A percentile compares a stretch with the other conserved stretches of the same genome.
Conservation (phyloP, 2,888 invertebrate species). For the Ormia ochracea region DNA sequence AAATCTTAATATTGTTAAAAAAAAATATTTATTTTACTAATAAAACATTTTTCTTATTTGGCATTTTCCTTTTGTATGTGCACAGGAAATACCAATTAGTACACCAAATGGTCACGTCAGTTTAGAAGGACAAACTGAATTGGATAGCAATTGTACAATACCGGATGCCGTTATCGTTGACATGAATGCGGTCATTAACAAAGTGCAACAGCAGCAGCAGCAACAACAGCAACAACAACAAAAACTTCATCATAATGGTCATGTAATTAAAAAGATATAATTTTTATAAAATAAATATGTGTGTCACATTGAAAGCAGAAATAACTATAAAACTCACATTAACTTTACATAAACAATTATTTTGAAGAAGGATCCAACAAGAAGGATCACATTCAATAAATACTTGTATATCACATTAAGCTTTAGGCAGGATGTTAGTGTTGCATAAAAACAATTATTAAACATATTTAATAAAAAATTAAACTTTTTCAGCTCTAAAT, state of each 20-base stretch:
- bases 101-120: conserved; percentile 78
- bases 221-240: conserved; percentile 40
- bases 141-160: conserved; percentile 78
- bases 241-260: conserved; percentile 63
- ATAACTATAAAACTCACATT: neutral
- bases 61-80: conserved; percentile 56
- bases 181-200: conserved; percentile 77
- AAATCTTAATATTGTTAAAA: neutral
- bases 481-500: conserved; percentile 25
- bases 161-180: conserved; percentile 81
- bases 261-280: conserved; percentile 62
- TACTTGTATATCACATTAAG: conserved; percentile 2
- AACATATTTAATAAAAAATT: neutral
- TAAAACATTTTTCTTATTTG: conserved; percentile 23
- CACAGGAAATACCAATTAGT: conserved; percentile 77
- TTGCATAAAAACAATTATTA: neutral
- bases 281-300: neutral
- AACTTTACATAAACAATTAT: neutral
- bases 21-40: conserved; percentile 48
- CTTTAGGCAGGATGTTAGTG: conserved; percentile 9
- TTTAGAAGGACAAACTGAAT: conserved; percentile 77
- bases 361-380: neutral
- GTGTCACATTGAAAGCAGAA: neutral
- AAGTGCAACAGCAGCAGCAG: conserved; percentile 63
- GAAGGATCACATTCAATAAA: neutral